Evolutionary conservation across 2,797 vertebrate genomes (phyloP), one percentile per base, ranked within the genome.

Genomic region (Silurus aristotelis): DNA sequence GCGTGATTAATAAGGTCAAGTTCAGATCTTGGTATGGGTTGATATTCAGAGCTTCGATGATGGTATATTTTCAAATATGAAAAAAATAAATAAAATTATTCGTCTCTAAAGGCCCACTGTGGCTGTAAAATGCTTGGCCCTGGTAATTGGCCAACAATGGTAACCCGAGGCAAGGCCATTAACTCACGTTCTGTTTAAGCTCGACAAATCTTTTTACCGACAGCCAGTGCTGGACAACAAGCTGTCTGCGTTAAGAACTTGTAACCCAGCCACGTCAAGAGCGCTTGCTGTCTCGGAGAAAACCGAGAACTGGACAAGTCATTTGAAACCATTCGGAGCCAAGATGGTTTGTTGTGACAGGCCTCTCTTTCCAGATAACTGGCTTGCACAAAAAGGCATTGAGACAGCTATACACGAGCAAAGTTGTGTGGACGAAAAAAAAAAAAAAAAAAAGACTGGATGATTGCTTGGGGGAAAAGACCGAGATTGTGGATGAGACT

Each of bases 111-210:
- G 63, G 58, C 5, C 14, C 46, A 31, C 8, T 3, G 1, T 12
- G 3, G 46, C 48, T 46, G 17, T 60, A 20, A n/a, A 56, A 75
- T 31, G 27, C 22, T 43, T 19, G 38, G 72, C 67, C 13, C 52
- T 46, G 61, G 22, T 82, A 82, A 76, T 75, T 82, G 72, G 52
- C 80, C 80, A 86, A 66, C 72, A 38, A 14, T 9, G 55, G 80
- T 83, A 83, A 86, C 72, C 80, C 38, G 80, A 82, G 27, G 56
- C 63, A 80, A 87, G 48, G 75, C 70, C 64, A 22, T 60, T 85
- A 66, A 85, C 83, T 68, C 71, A 15, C 58, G 61, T 68, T 83
- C 64, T 68, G 72, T 70, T 82, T 70, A 82, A 71, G 56, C 80
- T 76, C 15, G 61, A 63, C 70, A 63, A 82, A 75, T 80, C 68